phyloP scores from a whole-genome alignment of 1,140 invertebrate genomes.

The Bombus affinis region DNA sequence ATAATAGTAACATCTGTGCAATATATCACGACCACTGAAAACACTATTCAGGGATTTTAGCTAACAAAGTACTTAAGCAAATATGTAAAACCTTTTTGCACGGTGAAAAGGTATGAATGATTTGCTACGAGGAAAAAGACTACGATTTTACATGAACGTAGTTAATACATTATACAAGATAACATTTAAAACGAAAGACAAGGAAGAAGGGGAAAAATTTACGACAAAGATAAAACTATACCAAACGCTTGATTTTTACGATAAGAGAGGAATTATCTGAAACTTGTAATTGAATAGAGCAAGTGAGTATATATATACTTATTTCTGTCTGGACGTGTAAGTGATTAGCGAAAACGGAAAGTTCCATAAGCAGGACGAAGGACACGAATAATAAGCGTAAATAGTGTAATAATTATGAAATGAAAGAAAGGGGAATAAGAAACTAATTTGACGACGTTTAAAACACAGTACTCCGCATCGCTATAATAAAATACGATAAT shows the following conservation, averaged over 20 bases:
- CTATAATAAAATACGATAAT: constrained; percentile 10
- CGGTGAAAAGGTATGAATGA: neutral
- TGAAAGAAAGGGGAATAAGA: neutral
- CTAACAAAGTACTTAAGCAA: neutral
- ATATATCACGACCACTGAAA: neutral
- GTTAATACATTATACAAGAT: neutral
- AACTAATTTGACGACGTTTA: neutral
- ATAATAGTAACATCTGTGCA: neutral
- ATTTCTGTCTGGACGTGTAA: neutral
- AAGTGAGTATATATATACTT: neutral
- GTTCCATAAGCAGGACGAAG: neutral
- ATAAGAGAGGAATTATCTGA: constrained; percentile 1
- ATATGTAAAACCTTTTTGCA: neutral
- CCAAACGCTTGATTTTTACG: constrained; percentile 6
- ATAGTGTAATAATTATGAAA: neutral
- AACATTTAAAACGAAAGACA: neutral
- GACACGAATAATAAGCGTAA: neutral
- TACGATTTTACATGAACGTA: neutral
- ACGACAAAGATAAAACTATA: neutral
- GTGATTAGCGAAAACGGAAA: constrained; percentile 8
- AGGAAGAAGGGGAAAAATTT: too few relatives aligned
- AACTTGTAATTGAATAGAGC: neutral
- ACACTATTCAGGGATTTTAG: constrained; percentile 11
- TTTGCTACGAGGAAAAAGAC: neutral
- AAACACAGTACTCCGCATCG: neutral